Conservation (phyloP, 2,113 vertebrate genomes). For the Siniperca knerii region DNA sequence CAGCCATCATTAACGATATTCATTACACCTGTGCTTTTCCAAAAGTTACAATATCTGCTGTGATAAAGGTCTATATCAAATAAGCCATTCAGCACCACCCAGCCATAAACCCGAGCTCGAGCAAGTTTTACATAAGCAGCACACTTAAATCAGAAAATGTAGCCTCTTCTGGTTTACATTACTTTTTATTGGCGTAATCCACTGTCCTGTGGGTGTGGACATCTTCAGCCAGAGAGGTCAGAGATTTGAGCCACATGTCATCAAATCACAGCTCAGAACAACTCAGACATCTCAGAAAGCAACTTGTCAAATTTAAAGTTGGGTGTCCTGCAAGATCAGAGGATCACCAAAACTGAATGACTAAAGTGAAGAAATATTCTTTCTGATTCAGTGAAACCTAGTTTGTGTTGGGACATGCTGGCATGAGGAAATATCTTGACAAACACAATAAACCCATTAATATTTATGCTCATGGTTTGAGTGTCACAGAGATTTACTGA, state of each 20-base stretch:
- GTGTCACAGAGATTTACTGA: background rate
- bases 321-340: background rate
- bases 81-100: no score
- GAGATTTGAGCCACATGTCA: background rate
- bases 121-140: background rate
- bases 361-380: background rate
- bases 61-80: background rate
- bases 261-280: conserved; percentile 5
- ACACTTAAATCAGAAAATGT: background rate
- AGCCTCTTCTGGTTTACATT: background rate
- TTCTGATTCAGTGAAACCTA: background rate
- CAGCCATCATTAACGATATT: background rate
- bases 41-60: background rate
- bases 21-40: background rate
- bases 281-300: background rate
- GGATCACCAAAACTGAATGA: background rate
- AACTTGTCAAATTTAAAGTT: background rate
- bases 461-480: background rate
- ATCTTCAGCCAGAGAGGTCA: background rate
- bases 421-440: background rate
- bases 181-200: background rate
- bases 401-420: background rate
- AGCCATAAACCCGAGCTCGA: background rate
- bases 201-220: background rate
- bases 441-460: background rate